Evolutionary conservation across 2,888 invertebrate genomes (phyloP).

Genomic region (Subacronicta megacephala): DNA sequence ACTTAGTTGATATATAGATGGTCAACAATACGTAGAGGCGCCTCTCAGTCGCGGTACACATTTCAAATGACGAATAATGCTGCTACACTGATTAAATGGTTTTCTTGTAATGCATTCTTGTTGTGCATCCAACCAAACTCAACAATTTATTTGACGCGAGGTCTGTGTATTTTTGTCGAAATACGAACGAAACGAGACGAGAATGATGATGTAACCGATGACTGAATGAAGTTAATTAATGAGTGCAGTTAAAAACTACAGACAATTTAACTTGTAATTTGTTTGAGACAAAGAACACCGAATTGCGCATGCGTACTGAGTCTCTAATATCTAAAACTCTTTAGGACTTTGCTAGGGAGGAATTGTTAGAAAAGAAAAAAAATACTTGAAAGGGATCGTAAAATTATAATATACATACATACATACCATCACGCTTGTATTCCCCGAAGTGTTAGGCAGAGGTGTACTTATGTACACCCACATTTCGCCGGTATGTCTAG

Average conservation of each 20-base stretch:
- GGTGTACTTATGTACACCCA: too few species aligned
- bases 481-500: too few species aligned
- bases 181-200: slow-evolving; percentile 32
- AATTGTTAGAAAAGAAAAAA: too few species aligned
- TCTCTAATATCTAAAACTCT: neutral
- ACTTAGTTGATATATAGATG: slow-evolving; percentile 68
- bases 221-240: slow-evolving; percentile 49
- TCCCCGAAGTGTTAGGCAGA: too few species aligned
- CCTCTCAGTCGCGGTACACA: slow-evolving; percentile 65
- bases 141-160: slow-evolving; percentile 34
- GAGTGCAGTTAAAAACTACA: slow-evolving; percentile 48
- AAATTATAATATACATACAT: too few species aligned
- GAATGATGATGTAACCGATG: slow-evolving; percentile 54
- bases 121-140: slow-evolving; percentile 43
- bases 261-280: slow-evolving; percentile 46
- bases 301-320: slow-evolving; percentile 8
- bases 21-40: slow-evolving; percentile 65
- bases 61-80: slow-evolving; percentile 61
- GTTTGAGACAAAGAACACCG: slow-evolving; percentile 31
- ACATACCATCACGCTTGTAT: too few species aligned
- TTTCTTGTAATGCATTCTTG: slow-evolving; percentile 57
- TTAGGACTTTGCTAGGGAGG: neutral
- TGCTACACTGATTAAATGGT: slow-evolving; percentile 52
- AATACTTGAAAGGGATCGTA: too few species aligned
- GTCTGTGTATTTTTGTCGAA: slow-evolving; percentile 42